These are phyloP conservation scores for Urosaurus nigricauda DNA, from an alignment of 2,797 vertebrate species.

Conservation along the genomic window DNA sequence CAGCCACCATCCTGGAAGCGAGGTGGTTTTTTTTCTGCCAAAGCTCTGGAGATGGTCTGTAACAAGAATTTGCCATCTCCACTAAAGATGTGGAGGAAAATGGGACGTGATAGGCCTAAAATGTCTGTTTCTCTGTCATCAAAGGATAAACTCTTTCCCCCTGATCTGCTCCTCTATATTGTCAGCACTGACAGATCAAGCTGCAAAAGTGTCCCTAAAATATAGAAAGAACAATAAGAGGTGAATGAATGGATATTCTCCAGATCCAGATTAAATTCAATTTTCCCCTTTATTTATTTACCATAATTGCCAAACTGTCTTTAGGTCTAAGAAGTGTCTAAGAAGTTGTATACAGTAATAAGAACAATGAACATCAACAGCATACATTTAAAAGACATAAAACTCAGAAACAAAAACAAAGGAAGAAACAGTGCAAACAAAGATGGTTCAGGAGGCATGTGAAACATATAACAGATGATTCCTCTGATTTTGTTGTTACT, in stretches of 20 bases:
- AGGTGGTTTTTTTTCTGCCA: no score
- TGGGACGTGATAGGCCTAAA: background rate
- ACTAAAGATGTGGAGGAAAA: background rate
- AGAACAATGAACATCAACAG: background rate
- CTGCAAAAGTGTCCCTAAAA: background rate
- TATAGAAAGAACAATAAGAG: background rate
- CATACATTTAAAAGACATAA: background rate
- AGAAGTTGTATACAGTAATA: background rate
- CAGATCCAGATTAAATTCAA: background rate
- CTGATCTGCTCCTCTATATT: background rate
- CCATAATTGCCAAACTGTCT: background rate
- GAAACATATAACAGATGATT: background rate
- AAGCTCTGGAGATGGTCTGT: background rate
- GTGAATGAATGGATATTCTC: background rate
- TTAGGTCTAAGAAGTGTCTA: background rate
- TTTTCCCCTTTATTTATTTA: background rate
- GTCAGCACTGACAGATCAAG: background rate
- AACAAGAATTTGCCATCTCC: background rate
- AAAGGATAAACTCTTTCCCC: no score
- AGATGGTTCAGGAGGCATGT: background rate
- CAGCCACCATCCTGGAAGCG: no score
- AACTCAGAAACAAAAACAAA: background rate
- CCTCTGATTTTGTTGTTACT: no score
- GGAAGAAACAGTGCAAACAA: background rate
- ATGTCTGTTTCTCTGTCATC: background rate